phyloP scores from a whole-genome alignment of 2,888 invertebrate species.

The Autographa gamma region DNA sequence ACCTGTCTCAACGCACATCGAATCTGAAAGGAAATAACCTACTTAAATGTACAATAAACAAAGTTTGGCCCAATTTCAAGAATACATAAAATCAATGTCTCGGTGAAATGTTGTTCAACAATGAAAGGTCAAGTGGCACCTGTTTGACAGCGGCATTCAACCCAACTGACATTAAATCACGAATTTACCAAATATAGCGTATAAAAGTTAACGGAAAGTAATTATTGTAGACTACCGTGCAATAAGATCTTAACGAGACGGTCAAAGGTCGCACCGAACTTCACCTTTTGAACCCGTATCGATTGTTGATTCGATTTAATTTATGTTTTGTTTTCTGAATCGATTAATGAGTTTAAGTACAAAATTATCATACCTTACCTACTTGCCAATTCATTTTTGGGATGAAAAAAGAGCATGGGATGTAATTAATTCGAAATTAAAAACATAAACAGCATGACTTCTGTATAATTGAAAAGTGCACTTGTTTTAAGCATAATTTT shows the following conservation, averaged over 20 bases:
- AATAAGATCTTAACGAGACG: slow-evolving; percentile 23
- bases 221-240: slow-evolving; percentile 17
- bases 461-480: not conserved
- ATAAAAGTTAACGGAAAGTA: slow-evolving; percentile 19
- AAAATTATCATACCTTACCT: slow-evolving; percentile 18
- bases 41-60: not conserved
- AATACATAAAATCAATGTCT: slow-evolving; percentile 32
- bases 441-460: not conserved
- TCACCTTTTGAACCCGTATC: slow-evolving; percentile 52
- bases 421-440: not conserved
- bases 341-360: not conserved
- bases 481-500: not conserved
- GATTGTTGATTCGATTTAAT: slow-evolving; percentile 22
- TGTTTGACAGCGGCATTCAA: slow-evolving; percentile 53
- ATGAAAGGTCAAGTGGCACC: slow-evolving; percentile 52
- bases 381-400: slow-evolving; percentile 17
- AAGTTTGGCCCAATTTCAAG: not conserved
- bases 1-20: not conserved
- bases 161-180: slow-evolving; percentile 54
- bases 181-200: slow-evolving; percentile 51
- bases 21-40: not conserved
- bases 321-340: slow-evolving; percentile 39
- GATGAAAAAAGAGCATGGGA: slow-evolving; percentile 10
- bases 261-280: slow-evolving; percentile 38
- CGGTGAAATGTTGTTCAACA: slow-evolving; percentile 34